Evolutionary conservation across 2,113 vertebrate genomes (phyloP).

Genomic region (Caloenas nicobarica): DNA sequence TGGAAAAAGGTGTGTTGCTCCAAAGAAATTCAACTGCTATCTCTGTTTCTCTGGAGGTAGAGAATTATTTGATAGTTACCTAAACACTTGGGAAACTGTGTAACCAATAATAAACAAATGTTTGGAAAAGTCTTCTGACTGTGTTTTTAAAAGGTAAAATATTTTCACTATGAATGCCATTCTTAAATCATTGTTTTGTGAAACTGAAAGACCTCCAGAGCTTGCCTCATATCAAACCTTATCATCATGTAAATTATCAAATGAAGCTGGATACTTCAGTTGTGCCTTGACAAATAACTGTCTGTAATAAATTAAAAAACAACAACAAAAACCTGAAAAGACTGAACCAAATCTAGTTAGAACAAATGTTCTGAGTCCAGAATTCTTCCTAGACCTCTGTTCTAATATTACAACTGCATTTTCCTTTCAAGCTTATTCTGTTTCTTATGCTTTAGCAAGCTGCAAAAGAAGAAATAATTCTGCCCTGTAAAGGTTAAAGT

Average conservation of each 20-base stretch:
- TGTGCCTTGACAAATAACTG: neutral
- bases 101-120: neutral
- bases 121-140: neutral
- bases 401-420: neutral
- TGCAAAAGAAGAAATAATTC: neutral
- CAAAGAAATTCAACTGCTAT: neutral
- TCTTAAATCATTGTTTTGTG: neutral
- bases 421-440: neutral
- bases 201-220: neutral
- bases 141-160: neutral
- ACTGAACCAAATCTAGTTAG: neutral
- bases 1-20: neutral
- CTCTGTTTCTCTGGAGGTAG: neutral
- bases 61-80: neutral
- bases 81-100: neutral
- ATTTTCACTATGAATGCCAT: neutral
- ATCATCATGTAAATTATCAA: neutral
- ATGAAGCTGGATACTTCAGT: neutral
- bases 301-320: neutral
- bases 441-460: neutral
- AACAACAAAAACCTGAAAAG: neutral
- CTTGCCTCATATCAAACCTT: neutral
- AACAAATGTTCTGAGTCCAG: neutral
- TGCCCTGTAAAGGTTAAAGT: neutral
- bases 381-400: neutral